Percentiles rank a stretch among this genome's conserved stretches.
These are phyloP conservation scores for Perizoma affinitatum DNA, from an alignment of 2,888 invertebrate genomes.

Conservation along the genomic window DNA sequence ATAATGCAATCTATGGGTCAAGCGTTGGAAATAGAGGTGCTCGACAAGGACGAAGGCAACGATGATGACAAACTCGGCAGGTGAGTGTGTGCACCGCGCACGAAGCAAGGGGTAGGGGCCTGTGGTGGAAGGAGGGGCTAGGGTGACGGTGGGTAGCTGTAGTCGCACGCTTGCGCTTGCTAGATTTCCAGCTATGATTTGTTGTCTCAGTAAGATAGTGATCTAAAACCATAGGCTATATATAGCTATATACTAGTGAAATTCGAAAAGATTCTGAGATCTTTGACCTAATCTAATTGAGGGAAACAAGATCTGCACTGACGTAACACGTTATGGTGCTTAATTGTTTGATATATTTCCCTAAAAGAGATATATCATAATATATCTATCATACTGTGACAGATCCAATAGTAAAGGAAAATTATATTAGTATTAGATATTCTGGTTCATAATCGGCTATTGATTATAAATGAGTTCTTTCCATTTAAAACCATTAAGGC, in stretches of 20 bases:
- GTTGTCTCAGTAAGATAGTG: no score
- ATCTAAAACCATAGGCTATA: no score
- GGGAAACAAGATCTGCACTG: no score
- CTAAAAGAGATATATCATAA: no score
- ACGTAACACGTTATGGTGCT: no score
- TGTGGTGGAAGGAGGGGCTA: conserved; percentile 29
- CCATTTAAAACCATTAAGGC: conserved; percentile 32
- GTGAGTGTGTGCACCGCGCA: conserved; percentile 81
- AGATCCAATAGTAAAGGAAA: no score
- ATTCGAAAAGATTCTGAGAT: no score
- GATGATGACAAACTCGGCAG: conserved; percentile 95
- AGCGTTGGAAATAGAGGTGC: conserved; percentile 89
- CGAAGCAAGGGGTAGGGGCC: conserved; percentile 11
- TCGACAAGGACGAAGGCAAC: conserved; percentile 94
- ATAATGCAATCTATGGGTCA: conserved; percentile 88
- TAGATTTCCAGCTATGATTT: conserved; percentile 1
- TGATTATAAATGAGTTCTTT: conserved; percentile 21
- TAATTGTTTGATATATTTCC: no score
- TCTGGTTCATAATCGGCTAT: neutral
- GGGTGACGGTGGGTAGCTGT: conserved; percentile 19
- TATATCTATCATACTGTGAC: no score
- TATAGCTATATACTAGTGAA: no score
- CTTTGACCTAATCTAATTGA: no score
- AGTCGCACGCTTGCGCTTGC: conserved; percentile 24
- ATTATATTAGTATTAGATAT: no score